Evolutionary conservation across 2,888 invertebrate species (phyloP), one percentile per base, ranked within the genome.

Genomic region (Pinctada fucata): DNA sequence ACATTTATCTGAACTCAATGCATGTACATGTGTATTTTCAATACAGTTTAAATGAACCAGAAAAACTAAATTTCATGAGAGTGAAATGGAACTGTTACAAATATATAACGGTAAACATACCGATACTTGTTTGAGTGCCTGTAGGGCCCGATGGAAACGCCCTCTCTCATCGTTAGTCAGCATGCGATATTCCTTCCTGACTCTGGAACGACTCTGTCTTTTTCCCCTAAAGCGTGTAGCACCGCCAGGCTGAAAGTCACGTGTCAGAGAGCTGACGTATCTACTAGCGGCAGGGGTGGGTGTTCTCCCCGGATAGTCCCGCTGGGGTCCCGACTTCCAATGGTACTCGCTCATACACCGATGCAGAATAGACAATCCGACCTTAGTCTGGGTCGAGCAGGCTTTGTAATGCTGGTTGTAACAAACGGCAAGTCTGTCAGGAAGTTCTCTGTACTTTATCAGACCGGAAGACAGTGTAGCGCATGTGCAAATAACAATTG

Each of bases 131-230:
- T 89, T 89, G 4, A 89, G 83, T 16, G 83, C 51, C 63, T 86
- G 85, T 31, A 88, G 72, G 1, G 89, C 89, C 5, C 79, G 65
- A 72, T 89, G 87, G 70, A 83, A 89, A 31, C 81, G 77, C 2
- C 51, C 65, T 52, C 87, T 75, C 65, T 89, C 86, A 2, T 82
- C 71, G 16, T 86, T 86, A 1, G 83, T 82, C 45, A 89, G 67
- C 72, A 84, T 83, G 8, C 89, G 78, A 81, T 89, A 89, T 77
- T 89, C 89, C 50, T 85, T 88, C 5, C 89, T 75, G 3, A 86
- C 68, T 47, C 87, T 72, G 2, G 79, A 73, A 2, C 70, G 64
- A 2, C 79, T 79, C 16, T 85, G 84, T 6, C 73, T 8, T 47
- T 78, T 78, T 3, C 58, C 78, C 63, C 73, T 52, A 2, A 48